Evolutionary conservation across 2,113 vertebrate genomes (phyloP).

Genomic region (Oostethus manadensis): DNA sequence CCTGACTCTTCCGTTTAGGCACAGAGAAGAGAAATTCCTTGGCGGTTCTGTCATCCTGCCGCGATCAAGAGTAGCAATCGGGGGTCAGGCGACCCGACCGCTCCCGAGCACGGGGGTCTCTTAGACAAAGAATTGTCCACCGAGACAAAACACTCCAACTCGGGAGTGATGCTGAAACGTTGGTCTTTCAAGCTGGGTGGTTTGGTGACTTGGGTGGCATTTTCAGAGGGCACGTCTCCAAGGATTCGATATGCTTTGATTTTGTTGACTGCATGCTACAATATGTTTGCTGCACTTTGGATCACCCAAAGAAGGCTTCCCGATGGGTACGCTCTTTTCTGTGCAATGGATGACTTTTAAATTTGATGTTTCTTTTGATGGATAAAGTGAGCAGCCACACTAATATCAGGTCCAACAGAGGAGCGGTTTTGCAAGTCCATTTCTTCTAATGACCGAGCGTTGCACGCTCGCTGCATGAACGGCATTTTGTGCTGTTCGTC

Average conservation of each 20-base stretch:
- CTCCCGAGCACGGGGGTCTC: conserved; percentile 23
- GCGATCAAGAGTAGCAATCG: conserved; percentile 36
- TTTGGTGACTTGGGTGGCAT: conserved; percentile 56
- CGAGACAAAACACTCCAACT: conserved; percentile 26
- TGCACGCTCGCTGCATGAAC: conserved; percentile 17
- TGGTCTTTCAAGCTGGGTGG: conserved; percentile 52
- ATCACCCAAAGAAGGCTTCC: background rate
- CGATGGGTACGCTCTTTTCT: background rate
- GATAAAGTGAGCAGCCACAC: background rate
- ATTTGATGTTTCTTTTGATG: no score
- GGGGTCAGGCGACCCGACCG: conserved; percentile 35
- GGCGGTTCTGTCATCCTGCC: conserved; percentile 49
- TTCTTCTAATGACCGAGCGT: no score
- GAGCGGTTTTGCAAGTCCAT: no score
- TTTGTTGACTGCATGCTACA: conserved; percentile 25
- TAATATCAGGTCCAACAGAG: background rate
- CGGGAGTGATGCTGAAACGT: conserved; percentile 29
- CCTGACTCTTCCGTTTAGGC: conserved; percentile 53
- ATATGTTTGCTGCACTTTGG: conserved; percentile 18
- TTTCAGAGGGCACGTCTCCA: conserved; percentile 19
- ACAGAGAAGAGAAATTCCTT: conserved; percentile 73
- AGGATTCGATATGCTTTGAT: conserved; percentile 42
- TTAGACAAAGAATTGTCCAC: conserved; percentile 25
- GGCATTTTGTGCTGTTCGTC: conserved; percentile 30
- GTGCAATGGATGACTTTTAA: background rate